Evolutionary conservation across 1,140 invertebrate genomes (phyloP), one percentile per base, ranked within the genome.

Genomic region (Venturia canescens): DNA sequence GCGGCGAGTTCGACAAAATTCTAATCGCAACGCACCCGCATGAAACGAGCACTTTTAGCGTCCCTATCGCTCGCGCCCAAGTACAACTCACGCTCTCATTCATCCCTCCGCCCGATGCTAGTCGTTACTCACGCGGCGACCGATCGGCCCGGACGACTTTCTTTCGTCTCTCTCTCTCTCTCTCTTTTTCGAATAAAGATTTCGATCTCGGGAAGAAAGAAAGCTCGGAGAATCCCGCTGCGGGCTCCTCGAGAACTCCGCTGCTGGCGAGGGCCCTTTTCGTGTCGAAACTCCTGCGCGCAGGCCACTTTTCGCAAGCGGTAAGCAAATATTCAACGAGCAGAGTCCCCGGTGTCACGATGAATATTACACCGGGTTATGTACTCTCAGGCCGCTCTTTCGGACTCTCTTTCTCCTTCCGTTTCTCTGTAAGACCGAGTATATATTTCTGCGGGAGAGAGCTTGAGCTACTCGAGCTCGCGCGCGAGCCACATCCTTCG

Each of bases 401-500:
- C 50, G 50, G 50, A 53, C 1, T 53, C 7, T 44, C 38, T 44
- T 11, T 44, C 38, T 44, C 11, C 13, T 11, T 44, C 38, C 13
- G 7, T 44, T 44, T 9, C 11, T 63, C 60, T 4, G 23, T 69
- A 69, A 31, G 1, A 66, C n/a, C 4, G 66, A 31, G 29, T 31
- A 31, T 69, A 57, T 74, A 66, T 60, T 67, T 75, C 53, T 63
- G 60, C 27, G 34, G 34, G n/a, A 53, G 21, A 74, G 60, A 63
- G 50, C 29, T 50, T 53, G 74, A 78, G 79, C 71, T 66, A 71
- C 44, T 79, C 44, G n/a, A 48, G 53, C 53, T 57, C 4, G 70
- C 74, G 74, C 74, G 74, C 60, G 75, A 77, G 75, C 60, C 31
- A 48, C 71, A 69, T 69, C 66, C 79, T 80, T 82, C 83, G 70